These are phyloP conservation scores for Peromyscus nudipes DNA, from an alignment of 2,797 vertebrate species.

Conservation along the genomic window DNA sequence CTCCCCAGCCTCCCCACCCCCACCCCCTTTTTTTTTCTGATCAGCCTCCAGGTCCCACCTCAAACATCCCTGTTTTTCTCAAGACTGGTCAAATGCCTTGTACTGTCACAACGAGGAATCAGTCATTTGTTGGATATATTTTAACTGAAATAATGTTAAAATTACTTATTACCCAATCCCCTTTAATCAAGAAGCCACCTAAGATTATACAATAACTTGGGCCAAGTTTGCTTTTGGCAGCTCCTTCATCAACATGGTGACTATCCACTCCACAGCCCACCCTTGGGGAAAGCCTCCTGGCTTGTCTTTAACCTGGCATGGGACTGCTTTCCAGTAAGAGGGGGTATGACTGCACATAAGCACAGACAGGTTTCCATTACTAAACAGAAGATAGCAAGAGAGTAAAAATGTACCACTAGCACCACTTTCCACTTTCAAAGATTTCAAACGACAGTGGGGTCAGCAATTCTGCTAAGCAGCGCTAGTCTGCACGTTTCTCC, in stretches of 20 bases:
- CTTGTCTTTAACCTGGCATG: background rate
- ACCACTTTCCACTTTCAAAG: background rate
- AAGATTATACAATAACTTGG: constrained; percentile 37
- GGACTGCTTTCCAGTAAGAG: background rate
- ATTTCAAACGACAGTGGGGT: background rate
- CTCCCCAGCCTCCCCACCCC: too few species aligned
- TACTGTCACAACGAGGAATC: background rate
- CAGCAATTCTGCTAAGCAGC: too few species aligned
- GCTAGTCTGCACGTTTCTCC: background rate
- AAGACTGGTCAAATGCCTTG: background rate
- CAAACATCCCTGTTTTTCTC: background rate
- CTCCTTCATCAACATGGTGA: background rate
- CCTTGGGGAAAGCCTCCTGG: background rate
- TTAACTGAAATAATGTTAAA: constrained; percentile 64
- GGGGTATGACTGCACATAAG: rapidly evolving
- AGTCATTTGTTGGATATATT: background rate
- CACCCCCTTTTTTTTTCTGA: background rate
- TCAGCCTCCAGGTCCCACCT: background rate
- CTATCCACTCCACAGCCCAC: background rate
- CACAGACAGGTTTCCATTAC: background rate
- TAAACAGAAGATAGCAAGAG: background rate
- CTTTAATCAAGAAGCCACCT: constrained; percentile 36
- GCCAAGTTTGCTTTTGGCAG: background rate
- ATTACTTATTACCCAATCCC: constrained; percentile 42
- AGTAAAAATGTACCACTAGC: background rate